Conservation (phyloP, 2,797 vertebrate species). For the Mus minutoides region DNA sequence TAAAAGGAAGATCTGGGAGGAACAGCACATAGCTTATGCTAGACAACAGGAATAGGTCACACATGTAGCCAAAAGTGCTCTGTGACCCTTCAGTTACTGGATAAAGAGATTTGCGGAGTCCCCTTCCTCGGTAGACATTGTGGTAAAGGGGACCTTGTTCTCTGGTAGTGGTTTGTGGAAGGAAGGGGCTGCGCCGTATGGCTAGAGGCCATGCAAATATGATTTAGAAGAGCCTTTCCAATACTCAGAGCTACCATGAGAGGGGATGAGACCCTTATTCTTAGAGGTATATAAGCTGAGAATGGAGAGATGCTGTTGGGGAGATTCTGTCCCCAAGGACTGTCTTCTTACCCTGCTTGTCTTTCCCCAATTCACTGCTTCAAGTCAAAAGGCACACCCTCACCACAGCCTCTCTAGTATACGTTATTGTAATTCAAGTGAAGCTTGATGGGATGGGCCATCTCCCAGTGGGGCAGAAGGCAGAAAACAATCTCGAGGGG, state of each 20-base stretch:
- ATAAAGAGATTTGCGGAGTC: background rate
- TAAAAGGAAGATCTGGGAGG: background rate
- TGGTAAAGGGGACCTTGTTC: background rate
- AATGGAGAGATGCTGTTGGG: background rate
- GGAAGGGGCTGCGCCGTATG: fast-evolving
- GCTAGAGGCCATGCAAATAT: background rate
- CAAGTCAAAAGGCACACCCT: background rate
- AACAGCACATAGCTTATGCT: background rate
- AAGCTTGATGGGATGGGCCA: fast-evolving
- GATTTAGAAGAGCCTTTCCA: background rate
- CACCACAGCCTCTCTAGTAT: background rate
- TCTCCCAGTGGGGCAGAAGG: too few species aligned
- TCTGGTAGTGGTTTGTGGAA: background rate
- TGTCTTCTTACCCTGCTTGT: background rate
- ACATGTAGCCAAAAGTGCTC: background rate
- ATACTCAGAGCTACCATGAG: background rate
- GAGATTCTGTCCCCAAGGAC: background rate
- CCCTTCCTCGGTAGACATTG: background rate
- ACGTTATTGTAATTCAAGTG: background rate
- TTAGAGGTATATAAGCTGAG: background rate
- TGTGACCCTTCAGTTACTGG: background rate
- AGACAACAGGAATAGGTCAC: background rate
- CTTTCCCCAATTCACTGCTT: background rate
- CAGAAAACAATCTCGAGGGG: fast-evolving
- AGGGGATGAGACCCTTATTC: background rate